These are phyloP conservation scores for Porites rus DNA, from an alignment of 92 coral and sea anemone genomes.

Conservation along the genomic window DNA sequence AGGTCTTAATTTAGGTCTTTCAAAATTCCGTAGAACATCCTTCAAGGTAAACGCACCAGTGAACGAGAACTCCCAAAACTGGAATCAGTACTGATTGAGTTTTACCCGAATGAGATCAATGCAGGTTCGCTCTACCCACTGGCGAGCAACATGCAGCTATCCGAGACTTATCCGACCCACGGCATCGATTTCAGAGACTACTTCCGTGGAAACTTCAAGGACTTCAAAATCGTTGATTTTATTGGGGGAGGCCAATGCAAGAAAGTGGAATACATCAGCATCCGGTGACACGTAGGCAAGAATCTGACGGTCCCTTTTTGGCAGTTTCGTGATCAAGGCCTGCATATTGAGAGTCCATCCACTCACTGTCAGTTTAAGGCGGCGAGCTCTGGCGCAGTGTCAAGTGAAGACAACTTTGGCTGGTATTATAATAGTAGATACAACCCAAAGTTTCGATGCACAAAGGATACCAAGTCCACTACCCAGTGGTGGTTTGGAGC, in stretches of 20 bases:
- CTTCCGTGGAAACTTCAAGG: neutral
- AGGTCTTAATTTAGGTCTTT: too few species aligned
- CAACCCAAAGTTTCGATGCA: neutral
- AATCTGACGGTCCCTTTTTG: neutral
- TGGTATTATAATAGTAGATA: neutral
- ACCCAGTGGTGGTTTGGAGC: slow-evolving; percentile 78
- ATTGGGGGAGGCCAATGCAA: neutral
- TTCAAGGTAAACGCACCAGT: neutral
- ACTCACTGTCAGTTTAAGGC: neutral
- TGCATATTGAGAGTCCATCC: neutral
- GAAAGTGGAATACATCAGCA: slow-evolving; percentile 24
- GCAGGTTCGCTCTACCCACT: neutral
- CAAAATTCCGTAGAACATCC: too few species aligned
- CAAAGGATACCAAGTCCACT: slow-evolving; percentile 9
- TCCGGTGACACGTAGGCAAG: neutral
- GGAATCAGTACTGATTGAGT: neutral
- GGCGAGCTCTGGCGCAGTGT: neutral
- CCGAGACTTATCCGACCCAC: too few species aligned
- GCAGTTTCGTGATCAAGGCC: neutral
- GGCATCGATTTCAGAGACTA: neutral
- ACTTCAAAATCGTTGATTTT: neutral
- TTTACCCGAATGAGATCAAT: neutral
- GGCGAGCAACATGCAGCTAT: neutral
- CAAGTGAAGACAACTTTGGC: neutral
- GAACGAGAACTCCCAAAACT: neutral